These are phyloP conservation scores for Schlechtendalia chinensis DNA, from an alignment of 1,140 invertebrate genomes.

Conservation along the genomic window DNA sequence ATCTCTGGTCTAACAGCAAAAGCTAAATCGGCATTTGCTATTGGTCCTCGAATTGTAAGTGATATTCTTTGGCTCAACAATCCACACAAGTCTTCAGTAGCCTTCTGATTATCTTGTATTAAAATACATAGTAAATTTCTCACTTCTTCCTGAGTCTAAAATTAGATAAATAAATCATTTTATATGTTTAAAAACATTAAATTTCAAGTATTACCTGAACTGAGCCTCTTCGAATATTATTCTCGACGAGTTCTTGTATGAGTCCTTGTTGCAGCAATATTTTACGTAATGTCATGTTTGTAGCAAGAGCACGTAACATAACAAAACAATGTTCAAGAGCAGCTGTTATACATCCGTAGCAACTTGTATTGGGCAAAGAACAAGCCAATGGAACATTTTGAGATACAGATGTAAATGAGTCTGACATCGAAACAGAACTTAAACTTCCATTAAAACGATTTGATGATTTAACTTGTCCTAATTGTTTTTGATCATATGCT, in stretches of 20 bases:
- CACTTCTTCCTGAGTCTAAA: conserved; percentile 78
- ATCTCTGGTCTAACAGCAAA: conserved; percentile 83
- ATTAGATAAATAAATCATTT: neutral
- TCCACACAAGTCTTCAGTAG: conserved; percentile 81
- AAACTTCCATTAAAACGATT: conserved; percentile 35
- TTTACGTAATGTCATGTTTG: conserved; percentile 73
- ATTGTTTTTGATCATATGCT: conserved; percentile 84
- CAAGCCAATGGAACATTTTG: neutral
- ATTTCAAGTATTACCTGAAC: conserved; percentile 60
- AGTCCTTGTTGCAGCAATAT: conserved; percentile 82
- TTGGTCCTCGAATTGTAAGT: conserved; percentile 69
- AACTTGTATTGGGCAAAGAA: conserved; percentile 57
- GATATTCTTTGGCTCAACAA: conserved; percentile 80
- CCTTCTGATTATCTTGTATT: conserved; percentile 84
- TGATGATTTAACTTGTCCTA: conserved; percentile 56
- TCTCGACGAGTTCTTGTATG: conserved; percentile 84
- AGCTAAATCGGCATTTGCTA: conserved; percentile 69
- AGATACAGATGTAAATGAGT: conserved; percentile 23
- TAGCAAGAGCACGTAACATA: conserved; percentile 84
- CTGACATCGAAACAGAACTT: conserved; percentile 37
- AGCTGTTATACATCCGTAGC: conserved; percentile 81
- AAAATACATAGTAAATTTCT: conserved; percentile 83
- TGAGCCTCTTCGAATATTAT: conserved; percentile 80
- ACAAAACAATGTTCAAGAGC: conserved; percentile 93
- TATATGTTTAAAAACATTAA: neutral